Percentiles rank a stretch among this genome's conserved stretches.
Conservation (phyloP, 1,140 invertebrate species). For the Alviniconcha marisindica region DNA sequence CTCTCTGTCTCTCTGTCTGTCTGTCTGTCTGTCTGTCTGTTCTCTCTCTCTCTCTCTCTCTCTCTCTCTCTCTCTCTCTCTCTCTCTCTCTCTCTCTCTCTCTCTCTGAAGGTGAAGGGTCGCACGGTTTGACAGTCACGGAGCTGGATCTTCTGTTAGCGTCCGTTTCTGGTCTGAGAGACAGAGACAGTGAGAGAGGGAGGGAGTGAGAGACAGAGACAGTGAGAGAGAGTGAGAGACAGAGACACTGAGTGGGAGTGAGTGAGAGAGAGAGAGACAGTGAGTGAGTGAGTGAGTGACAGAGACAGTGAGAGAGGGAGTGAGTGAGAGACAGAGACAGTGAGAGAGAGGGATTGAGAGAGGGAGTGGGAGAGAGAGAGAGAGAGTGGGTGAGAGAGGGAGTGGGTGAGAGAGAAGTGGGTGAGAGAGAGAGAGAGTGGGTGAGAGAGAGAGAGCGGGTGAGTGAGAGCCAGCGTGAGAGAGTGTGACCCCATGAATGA, state of each 20-base stretch:
- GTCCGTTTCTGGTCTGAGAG: too few species aligned
- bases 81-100: not conserved
- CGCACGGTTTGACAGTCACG: too few species aligned
- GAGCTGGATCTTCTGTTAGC: too few species aligned
- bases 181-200: too few species aligned
- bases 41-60: too few species aligned
- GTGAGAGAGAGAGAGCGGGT: not conserved
- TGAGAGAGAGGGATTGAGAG: not conserved
- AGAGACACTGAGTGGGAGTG: not conserved
- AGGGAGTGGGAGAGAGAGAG: conserved; percentile 25
- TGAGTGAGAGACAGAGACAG: not conserved
- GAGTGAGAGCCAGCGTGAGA: not conserved
- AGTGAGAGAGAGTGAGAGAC: too few species aligned
- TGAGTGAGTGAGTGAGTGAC: not conserved
- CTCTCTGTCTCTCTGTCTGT: too few species aligned
- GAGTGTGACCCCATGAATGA: not conserved
- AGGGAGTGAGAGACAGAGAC: too few species aligned
- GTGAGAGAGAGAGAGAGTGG: not conserved
- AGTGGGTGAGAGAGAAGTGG: not conserved
- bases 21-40: too few species aligned
- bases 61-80: not conserved
- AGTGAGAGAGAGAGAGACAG: conserved; percentile 23
- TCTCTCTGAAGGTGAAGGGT: too few species aligned
- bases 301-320: conserved; percentile 3
- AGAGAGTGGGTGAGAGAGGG: not conserved